Base-by-base conservation (phyloP, 2,113 vertebrate genomes). In the Ariopsis seemanni region DNA sequence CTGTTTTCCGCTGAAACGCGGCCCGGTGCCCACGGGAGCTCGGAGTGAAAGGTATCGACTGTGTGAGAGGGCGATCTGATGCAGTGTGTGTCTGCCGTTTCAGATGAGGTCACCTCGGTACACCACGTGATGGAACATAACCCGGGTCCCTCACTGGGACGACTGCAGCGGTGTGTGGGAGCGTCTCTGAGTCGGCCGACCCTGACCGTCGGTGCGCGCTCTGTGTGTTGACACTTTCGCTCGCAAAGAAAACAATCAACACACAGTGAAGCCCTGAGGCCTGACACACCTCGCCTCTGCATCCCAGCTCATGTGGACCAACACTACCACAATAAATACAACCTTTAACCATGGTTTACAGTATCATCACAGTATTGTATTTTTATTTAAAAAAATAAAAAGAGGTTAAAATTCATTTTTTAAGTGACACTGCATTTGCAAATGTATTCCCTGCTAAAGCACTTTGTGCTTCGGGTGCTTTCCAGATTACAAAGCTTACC, bases 51-150 rank as follows among this genome's bases (percentile, higher is more conserved):
- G 84, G 62, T 85, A 85, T 85, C 79, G 80, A 81, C 84, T 74
- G 78, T 55, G 20, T 57, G 65, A 77, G 65, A 84, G 60, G 60
- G 48, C 18, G 10, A 77, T 84, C 30, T 74, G 81, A 82, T 42
- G 84, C 75, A n/a, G 18, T 83, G 83, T 30, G 60, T 82, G 79
- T 78, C 71, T 65, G 27, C 83, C 71, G 25, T 90, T 58, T 74
- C 67, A 53, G 50, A 83, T 89, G 87, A 88, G 85, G 81, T 90
- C 88, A 91, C 88, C 85, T 63, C 87, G 89, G 55, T 83, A 67
- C 34, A 83, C 91, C 87, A 88, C 53, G 82, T 87, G 89, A 87
- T 63, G 80, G 84, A 88, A 89, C 88, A 87, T 90, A 89, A 75
- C 67, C 75, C 88, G 18, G 50, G 65, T 63, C 82, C 89, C 62